These are phyloP conservation scores for Acinonyx jubatus DNA, from an alignment of 2,113 vertebrate species.

Conservation along the genomic window DNA sequence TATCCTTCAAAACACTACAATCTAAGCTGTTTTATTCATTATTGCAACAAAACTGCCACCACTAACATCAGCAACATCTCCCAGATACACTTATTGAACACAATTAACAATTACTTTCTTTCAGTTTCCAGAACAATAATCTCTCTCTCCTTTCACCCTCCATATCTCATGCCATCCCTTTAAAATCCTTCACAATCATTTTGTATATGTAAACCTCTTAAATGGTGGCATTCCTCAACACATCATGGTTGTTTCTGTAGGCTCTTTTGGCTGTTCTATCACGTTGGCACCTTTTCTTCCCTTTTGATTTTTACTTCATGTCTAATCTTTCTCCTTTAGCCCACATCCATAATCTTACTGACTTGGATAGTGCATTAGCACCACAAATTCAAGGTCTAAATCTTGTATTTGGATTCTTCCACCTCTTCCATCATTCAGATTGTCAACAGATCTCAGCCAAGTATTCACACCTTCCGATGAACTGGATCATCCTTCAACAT, in stretches of 20 bases:
- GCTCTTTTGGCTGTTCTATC: neutral
- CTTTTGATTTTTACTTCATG: neutral
- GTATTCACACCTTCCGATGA: neutral
- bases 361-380: neutral
- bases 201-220: neutral
- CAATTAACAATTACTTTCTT: neutral
- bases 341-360: neutral
- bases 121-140: neutral
- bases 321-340: neutral
- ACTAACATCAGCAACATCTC: neutral
- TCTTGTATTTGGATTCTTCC: neutral
- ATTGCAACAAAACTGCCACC: neutral
- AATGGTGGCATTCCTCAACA: neutral
- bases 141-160: neutral
- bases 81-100: neutral
- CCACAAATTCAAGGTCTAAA: neutral
- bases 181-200: neutral
- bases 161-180: neutral
- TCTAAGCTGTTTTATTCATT: neutral
- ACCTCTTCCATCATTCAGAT: neutral
- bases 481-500: neutral
- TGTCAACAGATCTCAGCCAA: neutral
- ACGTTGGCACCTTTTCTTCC: neutral
- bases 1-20: neutral
- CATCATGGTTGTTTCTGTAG: neutral